Percentiles rank a stretch among this genome's conserved stretches.
These are phyloP conservation scores for Diglossa cyanea DNA, from an alignment of 2,797 vertebrate genomes.

Conservation along the genomic window DNA sequence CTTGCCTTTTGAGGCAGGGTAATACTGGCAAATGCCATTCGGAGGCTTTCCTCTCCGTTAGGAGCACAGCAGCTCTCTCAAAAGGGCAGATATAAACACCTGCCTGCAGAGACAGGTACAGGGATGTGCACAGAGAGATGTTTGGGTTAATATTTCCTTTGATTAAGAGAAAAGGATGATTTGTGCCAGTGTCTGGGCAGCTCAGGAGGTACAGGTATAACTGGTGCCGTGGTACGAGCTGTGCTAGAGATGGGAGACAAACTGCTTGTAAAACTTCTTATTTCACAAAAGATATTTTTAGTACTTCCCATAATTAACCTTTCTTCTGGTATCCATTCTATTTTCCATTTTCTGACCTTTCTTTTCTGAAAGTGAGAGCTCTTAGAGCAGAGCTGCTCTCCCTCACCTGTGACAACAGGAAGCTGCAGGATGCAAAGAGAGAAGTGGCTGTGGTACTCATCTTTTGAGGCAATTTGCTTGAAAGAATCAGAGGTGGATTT, in stretches of 20 bases:
- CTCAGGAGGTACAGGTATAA: neutral
- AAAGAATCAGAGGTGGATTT: neutral
- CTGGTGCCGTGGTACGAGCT: neutral
- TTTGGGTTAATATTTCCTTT: neutral
- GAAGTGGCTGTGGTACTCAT: neutral
- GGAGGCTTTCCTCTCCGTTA: neutral
- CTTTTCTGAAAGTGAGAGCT: neutral
- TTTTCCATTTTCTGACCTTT: neutral
- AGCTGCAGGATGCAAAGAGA: neutral
- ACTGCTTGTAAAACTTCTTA: neutral
- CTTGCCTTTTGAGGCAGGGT: neutral
- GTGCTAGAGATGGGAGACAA: neutral
- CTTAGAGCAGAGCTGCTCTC: neutral
- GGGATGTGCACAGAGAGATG: neutral
- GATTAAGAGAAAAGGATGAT: neutral
- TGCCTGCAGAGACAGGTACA: neutral
- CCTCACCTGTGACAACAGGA: neutral
- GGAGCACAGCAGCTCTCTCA: neutral
- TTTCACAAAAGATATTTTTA: neutral
- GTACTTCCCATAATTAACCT: neutral
- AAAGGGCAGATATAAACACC: neutral
- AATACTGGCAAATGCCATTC: neutral
- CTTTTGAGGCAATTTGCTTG: neutral
- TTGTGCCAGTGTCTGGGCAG: neutral
- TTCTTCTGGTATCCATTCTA: neutral